A percentile compares a stretch with the other conserved stretches of the same genome.
Evolutionary conservation across 1,140 invertebrate species (phyloP).

Genomic region (Hesperophylax magnus): DNA sequence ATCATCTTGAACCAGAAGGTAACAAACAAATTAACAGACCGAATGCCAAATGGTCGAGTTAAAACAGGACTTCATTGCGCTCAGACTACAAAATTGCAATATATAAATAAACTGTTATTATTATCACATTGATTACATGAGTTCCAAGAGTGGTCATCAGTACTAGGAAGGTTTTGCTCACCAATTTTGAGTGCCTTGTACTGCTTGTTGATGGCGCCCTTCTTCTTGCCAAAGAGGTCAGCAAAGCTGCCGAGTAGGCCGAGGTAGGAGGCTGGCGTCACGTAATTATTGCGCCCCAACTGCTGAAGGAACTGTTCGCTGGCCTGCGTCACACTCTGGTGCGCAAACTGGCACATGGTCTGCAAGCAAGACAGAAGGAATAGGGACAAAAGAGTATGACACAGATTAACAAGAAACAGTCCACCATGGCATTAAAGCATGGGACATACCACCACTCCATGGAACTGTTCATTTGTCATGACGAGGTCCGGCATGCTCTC

Average conservation of each 20-base stretch:
- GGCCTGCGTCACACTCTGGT: constrained; percentile 74
- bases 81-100: no score
- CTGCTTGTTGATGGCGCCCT: constrained; percentile 75
- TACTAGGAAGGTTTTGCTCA: constrained; percentile 36
- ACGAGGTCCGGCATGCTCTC: constrained; percentile 70
- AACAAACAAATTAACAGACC: no score
- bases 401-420: no score
- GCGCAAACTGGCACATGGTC: constrained; percentile 75
- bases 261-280: constrained; percentile 91
- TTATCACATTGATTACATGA: no score
- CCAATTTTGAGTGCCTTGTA: constrained; percentile 66
- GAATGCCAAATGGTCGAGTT: no score
- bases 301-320: constrained; percentile 72
- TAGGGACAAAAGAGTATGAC: neutral
- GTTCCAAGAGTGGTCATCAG: neutral
- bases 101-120: no score
- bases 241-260: constrained; percentile 87
- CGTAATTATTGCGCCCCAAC: constrained; percentile 84
- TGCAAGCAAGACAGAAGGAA: constrained; percentile 42
- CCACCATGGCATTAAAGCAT: no score
- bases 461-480: constrained; percentile 67
- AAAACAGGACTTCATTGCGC: no score
- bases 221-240: constrained; percentile 81
- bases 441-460: constrained; percentile 69
- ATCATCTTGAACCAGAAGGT: no score